Evolutionary conservation across 2,888 invertebrate genomes (phyloP), one percentile per base, ranked within the genome.

Genomic region (Habrosyne pyritoides): DNA sequence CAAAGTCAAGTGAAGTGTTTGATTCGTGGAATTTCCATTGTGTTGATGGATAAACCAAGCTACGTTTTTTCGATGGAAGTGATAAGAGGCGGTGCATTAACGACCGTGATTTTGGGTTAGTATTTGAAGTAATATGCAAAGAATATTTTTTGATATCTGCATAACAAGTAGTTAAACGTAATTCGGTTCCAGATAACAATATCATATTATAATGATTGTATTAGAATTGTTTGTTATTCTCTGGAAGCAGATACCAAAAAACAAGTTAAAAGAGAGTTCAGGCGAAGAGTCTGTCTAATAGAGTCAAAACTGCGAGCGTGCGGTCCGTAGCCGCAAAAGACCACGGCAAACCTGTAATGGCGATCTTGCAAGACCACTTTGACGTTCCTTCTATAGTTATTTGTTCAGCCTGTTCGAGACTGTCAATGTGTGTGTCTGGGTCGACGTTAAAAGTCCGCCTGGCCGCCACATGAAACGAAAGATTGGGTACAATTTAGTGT

Each of bases 311-410:
- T 91, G 91, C 90, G 90, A 91, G 86, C 88, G 89, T 87, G 91
- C 91, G 91, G 91, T 84, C 83, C 87, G 77, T 77, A 88, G 91
- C 91, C 92, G 91, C 91, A 78, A 91, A 91, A 93, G 90, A 90
- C 91, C 89, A 86, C 89, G 82, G 91, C 93, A 93, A 96, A 99
- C 98, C 98, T 98, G 98, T 99, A 91, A 99, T 98, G 93, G 98
- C 98, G 95, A 99, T 98, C 96, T 99, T 99, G 96, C 98, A 98
- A 93, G 98, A 98, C 99, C 99, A 99, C 95, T 99, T 98, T 93
- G 98, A 98, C 86, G 98, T 99, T 94, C 99, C 99, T 94, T 98
- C 98, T 93, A 99, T 97, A 93, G 99, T 98, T 94, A 97, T 96
- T 94, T 96, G 97, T 95, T 99, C 97, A 89, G 98, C 98, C 94